Base-by-base conservation (phyloP, 1,140 invertebrate genomes). In the Cyclina sinensis region DNA sequence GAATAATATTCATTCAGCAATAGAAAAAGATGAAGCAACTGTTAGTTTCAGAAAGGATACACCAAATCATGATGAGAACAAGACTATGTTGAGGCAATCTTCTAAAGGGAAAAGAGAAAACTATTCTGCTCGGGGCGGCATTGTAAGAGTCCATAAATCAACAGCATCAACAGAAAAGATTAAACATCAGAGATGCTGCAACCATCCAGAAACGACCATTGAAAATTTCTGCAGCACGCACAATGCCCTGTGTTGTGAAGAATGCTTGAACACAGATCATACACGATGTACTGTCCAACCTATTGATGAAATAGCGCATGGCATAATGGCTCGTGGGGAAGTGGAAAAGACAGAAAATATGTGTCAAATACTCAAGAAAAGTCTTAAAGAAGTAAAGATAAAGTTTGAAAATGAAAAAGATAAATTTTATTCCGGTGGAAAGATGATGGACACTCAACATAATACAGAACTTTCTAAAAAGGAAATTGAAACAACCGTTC, bases 251-350 rank as follows among this genome's bases (percentile, higher is more conserved):
- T 84, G 65, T 18, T 84, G 82, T 74, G 82, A 70, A 14, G 30
- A 74, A 3, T 84, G 82, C 27, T 35, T 84, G 27, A 46, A 73
- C 57, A 46, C 21, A n/a, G 30, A 35, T 3, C 82, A 84, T 27
- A 18, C 24, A 12, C 39, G 24, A 21, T 84, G 82, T 24, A 54
- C 43, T 27, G n/a, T 84, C 24, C 82, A 84, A 54, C 82, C 82
- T 3, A 74, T 84, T 48, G 82, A 84, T 24, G 82, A 84, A n/a
- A 39, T 84, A 32, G 82, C 82, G 14, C 46, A 73, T 84, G 46
- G 46, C 24, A 57, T 84, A n/a, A 27, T 16, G 12, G 46, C 14
- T 32, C 18, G 46, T 18, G 24, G 11, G 30, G 39, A 54, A 9
- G 18, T 54, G 18, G 16, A 35, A 43, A 59, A 62, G 5, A 21